These are phyloP conservation scores for Cherax destructor DNA, from an alignment of 1,140 invertebrate species.

Conservation along the genomic window DNA sequence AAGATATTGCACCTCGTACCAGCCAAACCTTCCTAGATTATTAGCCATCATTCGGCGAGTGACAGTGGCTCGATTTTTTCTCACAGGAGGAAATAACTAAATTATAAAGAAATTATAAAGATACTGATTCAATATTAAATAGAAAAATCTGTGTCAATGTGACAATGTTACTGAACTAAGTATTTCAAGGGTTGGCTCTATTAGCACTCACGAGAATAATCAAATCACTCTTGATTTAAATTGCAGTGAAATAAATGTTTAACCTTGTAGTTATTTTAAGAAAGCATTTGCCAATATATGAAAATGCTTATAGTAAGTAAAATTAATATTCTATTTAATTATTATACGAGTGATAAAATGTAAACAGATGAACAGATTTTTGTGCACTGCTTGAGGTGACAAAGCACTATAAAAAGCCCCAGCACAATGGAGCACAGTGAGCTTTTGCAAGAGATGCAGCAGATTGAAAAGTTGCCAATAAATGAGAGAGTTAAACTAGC, in stretches of 20 bases:
- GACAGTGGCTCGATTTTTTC: neutral
- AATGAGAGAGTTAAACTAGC: constrained; percentile 47
- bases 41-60: neutral
- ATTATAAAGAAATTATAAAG: too few species aligned
- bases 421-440: constrained; percentile 51
- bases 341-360: neutral
- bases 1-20: neutral
- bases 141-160: neutral
- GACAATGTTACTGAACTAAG: neutral
- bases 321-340: neutral
- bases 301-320: neutral
- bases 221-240: neutral
- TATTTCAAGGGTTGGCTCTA: neutral
- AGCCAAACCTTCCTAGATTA: neutral
- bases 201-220: neutral
- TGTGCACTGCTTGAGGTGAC: neutral
- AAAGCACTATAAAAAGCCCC: neutral
- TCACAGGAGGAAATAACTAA: too few species aligned
- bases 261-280: too few species aligned
- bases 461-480: constrained; percentile 48
- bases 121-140: too few species aligned
- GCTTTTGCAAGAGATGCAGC: constrained; percentile 47
- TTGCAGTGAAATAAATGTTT: neutral
- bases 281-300: too few species aligned
- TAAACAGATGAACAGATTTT: neutral